Base-by-base conservation (phyloP, 2,888 invertebrate species). In the Nomada ruficornis region DNA sequence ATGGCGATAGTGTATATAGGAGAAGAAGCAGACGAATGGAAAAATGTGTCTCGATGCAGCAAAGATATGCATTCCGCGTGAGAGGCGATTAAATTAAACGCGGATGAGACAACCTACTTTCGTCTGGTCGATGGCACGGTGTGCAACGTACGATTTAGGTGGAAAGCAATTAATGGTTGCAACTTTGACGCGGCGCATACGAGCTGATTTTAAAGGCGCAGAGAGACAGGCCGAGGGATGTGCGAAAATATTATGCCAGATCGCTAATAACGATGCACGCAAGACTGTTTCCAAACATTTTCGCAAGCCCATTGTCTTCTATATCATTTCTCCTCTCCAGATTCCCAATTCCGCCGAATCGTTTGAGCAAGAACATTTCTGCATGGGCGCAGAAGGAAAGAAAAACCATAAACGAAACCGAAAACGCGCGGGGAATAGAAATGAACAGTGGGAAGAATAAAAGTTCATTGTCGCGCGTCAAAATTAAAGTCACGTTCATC, bases 61-160 rank as follows among this genome's bases (percentile, higher is more conserved):
- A n/a, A 54, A 47, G 23, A 15, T 20, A 44, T 20, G 23, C 15
- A 55, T 62, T 52, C 26, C 44, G 23, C 44, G 72, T 71, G 78
- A 78, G 68, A 62, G 50, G 68, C 47, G 23, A 75, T 83, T 60
- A 50, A 78, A 83, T 82, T 68, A 72, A 75, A 15, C 44, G 26
- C 55, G 55, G 11, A 65, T 73, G 67, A 42, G 55, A 0, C 62
- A 77, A 70, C 83, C 77, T 71, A 84, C 84, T 84, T 84, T 84
- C 77, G 20, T 50, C 23, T 60, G 68, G 62, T 74, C 70, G 63
- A 67, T 77, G 62, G 54, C 63, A 59, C 60, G 68, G 47, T 18
- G 26, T 18, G 11, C 65, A 59, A 50, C 26, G 54, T 47, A n/a
- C 36, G 52, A 63, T 77, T 59, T 54, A 63, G 54, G 74, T 74